Evolutionary conservation across 1,140 invertebrate species (phyloP).

Genomic region (Nasonia vitripennis): DNA sequence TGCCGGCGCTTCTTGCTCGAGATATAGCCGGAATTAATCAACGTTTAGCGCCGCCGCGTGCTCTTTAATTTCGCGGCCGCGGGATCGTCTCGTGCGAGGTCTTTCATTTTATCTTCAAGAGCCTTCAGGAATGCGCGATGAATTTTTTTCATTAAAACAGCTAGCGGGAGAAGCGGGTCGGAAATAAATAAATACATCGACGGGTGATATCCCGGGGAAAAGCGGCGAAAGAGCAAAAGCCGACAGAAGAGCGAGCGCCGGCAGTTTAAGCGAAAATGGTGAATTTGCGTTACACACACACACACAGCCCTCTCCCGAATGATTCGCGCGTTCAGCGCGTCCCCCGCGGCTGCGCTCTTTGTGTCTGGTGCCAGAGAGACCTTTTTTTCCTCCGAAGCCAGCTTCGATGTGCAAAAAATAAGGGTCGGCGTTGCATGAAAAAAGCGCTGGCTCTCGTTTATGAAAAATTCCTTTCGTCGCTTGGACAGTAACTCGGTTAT

Average conservation of each 20-base stretch:
- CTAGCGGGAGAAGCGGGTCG: no score
- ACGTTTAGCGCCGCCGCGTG: not conserved
- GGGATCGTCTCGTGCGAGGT: no score
- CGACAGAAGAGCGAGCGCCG: not conserved
- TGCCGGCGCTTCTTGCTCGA: not conserved
- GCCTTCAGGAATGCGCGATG: not conserved
- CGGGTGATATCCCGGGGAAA: no score
- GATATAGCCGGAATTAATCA: conserved; percentile 38
- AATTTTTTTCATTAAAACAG: no score
- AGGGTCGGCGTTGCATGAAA: no score
- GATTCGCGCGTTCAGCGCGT: not conserved
- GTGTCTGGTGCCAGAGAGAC: conserved; percentile 4
- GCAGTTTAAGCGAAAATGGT: not conserved
- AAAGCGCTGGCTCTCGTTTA: no score
- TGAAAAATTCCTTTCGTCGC: not conserved
- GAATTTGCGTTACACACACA: not conserved
- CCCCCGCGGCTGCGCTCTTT: not conserved
- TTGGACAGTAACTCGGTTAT: no score
- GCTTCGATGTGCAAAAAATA: not conserved
- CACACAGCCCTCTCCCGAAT: not conserved
- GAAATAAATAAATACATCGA: no score
- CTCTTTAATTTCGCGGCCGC: conserved; percentile 16
- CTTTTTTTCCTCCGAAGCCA: not conserved
- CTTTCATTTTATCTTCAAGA: no score
- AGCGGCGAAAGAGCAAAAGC: no score